phyloP scores from a whole-genome alignment of 2,113 vertebrate species.

The Aramus guarauna region DNA sequence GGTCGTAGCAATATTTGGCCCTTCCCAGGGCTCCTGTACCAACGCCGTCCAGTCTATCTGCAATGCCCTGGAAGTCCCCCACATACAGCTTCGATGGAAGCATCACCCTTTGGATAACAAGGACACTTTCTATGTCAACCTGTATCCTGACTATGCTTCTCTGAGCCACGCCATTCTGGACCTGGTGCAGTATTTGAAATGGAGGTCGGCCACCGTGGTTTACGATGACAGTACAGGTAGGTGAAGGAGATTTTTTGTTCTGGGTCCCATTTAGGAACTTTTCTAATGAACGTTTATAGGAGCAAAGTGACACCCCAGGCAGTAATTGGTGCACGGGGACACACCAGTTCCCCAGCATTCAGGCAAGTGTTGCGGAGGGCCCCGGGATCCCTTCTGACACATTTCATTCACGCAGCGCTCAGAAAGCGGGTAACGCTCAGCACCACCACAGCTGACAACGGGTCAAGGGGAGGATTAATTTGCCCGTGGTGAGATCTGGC shows the following conservation, averaged over 20 bases:
- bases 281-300: rapidly evolving
- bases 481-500: not conserved
- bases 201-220: slow-evolving; percentile 96
- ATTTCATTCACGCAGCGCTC: not conserved
- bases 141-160: slow-evolving; percentile 96
- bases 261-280: not conserved
- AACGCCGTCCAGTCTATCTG: slow-evolving; percentile 98
- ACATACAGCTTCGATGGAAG: slow-evolving; percentile 97
- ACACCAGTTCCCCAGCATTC: not conserved
- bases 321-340: rapidly evolving
- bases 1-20: slow-evolving; percentile 96
- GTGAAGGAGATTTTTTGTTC: not conserved
- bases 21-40: slow-evolving; percentile 95
- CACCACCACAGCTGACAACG: not conserved
- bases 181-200: slow-evolving; percentile 94
- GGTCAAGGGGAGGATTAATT: rapidly evolving
- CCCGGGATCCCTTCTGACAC: not conserved
- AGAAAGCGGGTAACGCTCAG: not conserved
- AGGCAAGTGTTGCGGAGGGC: rapidly evolving
- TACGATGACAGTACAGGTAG: slow-evolving; percentile 98
- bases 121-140: slow-evolving; percentile 96
- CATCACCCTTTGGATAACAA: slow-evolving; percentile 98
- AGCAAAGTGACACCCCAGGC: rapidly evolving
- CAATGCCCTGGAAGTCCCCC: slow-evolving; percentile 96
- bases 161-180: slow-evolving; percentile 97